These are phyloP conservation scores for Microtus montanus DNA, from an alignment of 2,113 vertebrate species.

Conservation along the genomic window DNA sequence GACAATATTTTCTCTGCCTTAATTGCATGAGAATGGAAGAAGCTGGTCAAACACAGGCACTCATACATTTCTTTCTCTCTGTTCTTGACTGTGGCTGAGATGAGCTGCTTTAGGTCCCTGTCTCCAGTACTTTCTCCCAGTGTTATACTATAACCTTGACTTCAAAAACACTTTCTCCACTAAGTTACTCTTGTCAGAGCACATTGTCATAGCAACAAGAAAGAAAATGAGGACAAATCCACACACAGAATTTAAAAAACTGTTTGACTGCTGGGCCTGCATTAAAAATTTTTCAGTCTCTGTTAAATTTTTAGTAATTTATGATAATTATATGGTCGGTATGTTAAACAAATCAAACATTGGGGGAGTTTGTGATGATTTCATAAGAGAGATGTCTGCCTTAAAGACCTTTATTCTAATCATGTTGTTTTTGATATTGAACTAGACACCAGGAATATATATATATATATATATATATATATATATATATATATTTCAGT, in stretches of 20 bases:
- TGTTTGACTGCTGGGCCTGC: slow-evolving; percentile 50
- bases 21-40: neutral
- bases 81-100: neutral
- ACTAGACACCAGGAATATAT: neutral
- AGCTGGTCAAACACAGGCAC: neutral
- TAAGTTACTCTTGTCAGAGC: neutral
- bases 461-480: neutral
- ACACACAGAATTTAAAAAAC: slow-evolving; percentile 41
- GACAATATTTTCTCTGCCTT: neutral
- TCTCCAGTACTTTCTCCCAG: neutral
- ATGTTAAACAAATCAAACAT: slow-evolving; percentile 59
- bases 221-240: neutral
- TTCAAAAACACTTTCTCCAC: neutral
- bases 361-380: slow-evolving; percentile 43
- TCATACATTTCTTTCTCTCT: neutral
- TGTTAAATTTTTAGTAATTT: slow-evolving; percentile 19
- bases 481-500: neutral
- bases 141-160: neutral
- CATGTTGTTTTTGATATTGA: neutral
- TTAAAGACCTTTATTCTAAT: slow-evolving; percentile 41
- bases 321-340: slow-evolving; percentile 37
- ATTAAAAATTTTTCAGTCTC: slow-evolving; percentile 53
- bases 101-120: neutral
- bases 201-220: neutral
- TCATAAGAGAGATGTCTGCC: neutral